Evolutionary conservation across 2,888 invertebrate genomes (phyloP).

Genomic region (Pandemis heparana): DNA sequence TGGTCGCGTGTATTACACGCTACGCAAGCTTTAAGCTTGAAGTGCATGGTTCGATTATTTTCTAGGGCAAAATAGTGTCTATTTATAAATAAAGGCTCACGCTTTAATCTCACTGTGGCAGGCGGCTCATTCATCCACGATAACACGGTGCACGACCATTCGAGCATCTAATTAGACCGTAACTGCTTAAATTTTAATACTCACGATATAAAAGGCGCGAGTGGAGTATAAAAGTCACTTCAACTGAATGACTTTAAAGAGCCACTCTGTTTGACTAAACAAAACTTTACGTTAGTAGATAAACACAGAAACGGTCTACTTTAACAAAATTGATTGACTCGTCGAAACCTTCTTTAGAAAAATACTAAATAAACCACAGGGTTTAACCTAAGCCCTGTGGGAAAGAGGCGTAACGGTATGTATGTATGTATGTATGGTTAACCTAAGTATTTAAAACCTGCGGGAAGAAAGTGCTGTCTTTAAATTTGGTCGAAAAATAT

Average conservation of each 20-base stretch:
- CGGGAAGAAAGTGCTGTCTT: no score
- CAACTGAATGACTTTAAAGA: background rate
- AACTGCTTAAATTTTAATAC: conserved; percentile 17
- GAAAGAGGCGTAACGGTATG: no score
- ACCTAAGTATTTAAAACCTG: no score
- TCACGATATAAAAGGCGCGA: conserved; percentile 1
- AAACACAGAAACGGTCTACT: background rate
- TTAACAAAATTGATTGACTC: background rate
- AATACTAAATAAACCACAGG: no score
- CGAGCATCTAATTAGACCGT: conserved; percentile 54
- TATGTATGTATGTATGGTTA: no score
- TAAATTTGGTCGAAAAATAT: no score
- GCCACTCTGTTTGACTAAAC: background rate
- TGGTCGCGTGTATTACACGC: conserved; percentile 73
- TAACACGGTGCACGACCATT: conserved; percentile 61
- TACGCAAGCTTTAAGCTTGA: conserved; percentile 72
- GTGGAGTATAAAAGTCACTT: background rate
- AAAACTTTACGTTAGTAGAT: background rate
- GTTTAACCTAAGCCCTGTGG: no score
- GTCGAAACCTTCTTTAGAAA: no score
- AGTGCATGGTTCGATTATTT: conserved; percentile 75
- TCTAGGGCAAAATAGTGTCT: conserved; percentile 77
- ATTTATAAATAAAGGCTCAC: conserved; percentile 79
- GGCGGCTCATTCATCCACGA: conserved; percentile 58
- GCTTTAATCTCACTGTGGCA: conserved; percentile 69